Base-by-base conservation (phyloP, 1,140 invertebrate genomes). In the Drosophila bipectinata region DNA sequence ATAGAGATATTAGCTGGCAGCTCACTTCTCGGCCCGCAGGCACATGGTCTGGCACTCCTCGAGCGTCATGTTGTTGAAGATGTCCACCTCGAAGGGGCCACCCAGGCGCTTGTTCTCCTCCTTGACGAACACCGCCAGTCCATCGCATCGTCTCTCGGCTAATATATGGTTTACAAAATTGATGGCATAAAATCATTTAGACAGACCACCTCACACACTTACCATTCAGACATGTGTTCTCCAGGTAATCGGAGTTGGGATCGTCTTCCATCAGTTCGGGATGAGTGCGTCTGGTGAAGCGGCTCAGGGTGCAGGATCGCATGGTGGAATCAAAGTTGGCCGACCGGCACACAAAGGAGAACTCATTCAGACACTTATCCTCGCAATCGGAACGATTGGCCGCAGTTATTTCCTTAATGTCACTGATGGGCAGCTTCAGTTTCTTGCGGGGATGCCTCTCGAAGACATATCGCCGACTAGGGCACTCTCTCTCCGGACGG, bases 171-270 rank as follows among this genome's bases (percentile, higher is more conserved):
- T 72, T 44, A 12, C 1, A 15, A 9, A 14, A 18, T 44, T 44
- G n/a, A 18, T 18, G n/a, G 41, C 6, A 8, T 44, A 5, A 44
- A 44, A 44, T 44, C 41, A 44, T 18, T 44, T 14, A 21, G 21
- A 2, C 32, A 6, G n/a, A 34, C 10, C 52, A 34, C 10, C 52
- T 37, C 28, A 3, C 7, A 3, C 7, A 55, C 73, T 93, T 93
- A 97, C 97, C 95, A 91, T 96, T 97, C 1, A 98, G 92, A 90
- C 97, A 98, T 39, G 97, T 97, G 84, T 98, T 98, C 93, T 98
- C 97, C 72, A 98, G 93, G 91, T 98, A 98, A 91, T 98, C 97
- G 1, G 96, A 95, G 91, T 96, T 96, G 1, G 96, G 95, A 91
- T 98, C 96, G 74, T 97, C 96, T 85, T 96, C 95, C 26, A 97